Evolutionary conservation across 2,797 vertebrate species (phyloP).

Genomic region (Helicolenus hilgendorfi): DNA sequence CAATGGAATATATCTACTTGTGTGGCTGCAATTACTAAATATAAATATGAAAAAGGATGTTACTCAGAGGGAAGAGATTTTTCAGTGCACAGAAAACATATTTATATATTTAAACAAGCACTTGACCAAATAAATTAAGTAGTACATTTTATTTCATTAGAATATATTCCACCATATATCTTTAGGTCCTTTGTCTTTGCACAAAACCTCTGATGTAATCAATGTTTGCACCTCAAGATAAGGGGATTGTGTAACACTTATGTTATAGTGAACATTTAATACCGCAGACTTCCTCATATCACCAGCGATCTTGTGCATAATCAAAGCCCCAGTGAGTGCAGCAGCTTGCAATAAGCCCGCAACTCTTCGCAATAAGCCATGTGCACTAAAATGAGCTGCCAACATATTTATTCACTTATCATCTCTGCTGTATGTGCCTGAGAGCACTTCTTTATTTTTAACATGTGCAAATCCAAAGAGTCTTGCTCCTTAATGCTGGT

Average conservation of each 20-base stretch:
- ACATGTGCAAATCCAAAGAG: neutral
- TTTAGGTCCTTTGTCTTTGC: neutral
- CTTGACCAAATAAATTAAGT: neutral
- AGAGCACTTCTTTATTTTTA: constrained; percentile 6
- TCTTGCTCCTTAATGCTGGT: neutral
- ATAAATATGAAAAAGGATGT: neutral
- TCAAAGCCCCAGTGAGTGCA: neutral
- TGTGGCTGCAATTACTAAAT: neutral
- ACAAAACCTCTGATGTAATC: neutral
- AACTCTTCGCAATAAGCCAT: constrained; percentile 2
- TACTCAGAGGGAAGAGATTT: neutral
- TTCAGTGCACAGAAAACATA: neutral
- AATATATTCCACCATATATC: neutral
- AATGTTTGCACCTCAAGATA: neutral
- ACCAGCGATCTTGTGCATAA: constrained; percentile 22
- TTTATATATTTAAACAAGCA: neutral
- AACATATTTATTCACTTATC: neutral
- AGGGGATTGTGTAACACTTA: constrained; percentile 18
- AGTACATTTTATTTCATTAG: neutral
- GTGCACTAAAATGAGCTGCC: neutral
- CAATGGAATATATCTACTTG: neutral
- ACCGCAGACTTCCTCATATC: constrained; percentile 2
- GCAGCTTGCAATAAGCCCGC: constrained; percentile 23
- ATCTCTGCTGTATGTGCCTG: neutral
- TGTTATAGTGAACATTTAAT: constrained; percentile 2